Evolutionary conservation across 2,888 invertebrate species (phyloP), one percentile per base, ranked within the genome.

Genomic region (Myopa testacea): DNA sequence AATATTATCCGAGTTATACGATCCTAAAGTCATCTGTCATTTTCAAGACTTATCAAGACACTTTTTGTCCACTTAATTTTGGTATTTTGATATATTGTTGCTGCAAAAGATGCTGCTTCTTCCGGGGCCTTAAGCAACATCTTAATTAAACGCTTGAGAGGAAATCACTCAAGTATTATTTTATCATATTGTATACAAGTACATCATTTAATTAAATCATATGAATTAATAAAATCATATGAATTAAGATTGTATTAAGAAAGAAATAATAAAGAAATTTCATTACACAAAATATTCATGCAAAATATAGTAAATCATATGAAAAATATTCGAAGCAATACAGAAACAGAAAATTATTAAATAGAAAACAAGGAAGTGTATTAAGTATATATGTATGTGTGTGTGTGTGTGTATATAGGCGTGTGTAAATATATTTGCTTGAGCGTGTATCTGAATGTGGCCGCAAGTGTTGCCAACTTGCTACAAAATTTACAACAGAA

Each of bases 401-500:
- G 8, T 75, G 50, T 65, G 19, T 65, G 62, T 50, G 73, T 69
- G 52, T 26, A 2, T 26, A n/a, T n/a, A n/a, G n/a, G 26, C 2
- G 26, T 26, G 26, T 26, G 2, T 26, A 26, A 5, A 52, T 72
- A 26, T 26, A 26, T 26, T 26, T 26, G 26, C 26, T 26, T 26
- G 50, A 38, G 55, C 40, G 67, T 58, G 38, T 8, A n/a, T 45
- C n/a, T 65, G 58, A 45, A 45, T 55, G 63, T 37, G 12, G 26
- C 74, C n/a, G 19, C 37, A 63, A 73, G 74, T 72, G 71, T 58
- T 72, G 71, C 71, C 71, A 72, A 72, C 71, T 58, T 58, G 58
- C 71, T 58, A 60, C 71, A 72, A 72, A 72, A 40, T 72, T 72
- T 72, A 72, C 71, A 72, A 60, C 38, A 58, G 60, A 60, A 72